These are phyloP conservation scores for Malurus elegans DNA, from an alignment of 2,113 vertebrate species.

Conservation along the genomic window DNA sequence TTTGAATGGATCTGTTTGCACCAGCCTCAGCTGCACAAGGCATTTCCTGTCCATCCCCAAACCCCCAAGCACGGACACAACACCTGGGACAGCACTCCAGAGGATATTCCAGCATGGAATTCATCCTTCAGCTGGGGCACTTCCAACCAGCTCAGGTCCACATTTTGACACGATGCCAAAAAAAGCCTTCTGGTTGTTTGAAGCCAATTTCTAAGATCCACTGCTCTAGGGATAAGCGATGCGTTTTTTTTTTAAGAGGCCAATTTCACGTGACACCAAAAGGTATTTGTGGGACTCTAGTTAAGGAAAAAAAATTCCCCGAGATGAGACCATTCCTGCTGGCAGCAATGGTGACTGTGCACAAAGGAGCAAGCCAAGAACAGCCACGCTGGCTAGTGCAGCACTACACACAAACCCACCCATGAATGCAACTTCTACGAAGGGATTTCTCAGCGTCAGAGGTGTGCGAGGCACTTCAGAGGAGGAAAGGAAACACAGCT, in stretches of 20 bases:
- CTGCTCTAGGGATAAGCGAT: neutral
- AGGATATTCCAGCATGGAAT: rapidly evolving
- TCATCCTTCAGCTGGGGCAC: neutral
- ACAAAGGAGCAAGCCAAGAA: conserved; percentile 55
- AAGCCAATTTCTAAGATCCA: neutral
- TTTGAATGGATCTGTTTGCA: neutral
- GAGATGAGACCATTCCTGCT: conserved; percentile 46
- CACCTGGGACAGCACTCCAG: neutral
- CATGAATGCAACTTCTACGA: conserved; percentile 24
- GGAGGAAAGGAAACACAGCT: conserved; percentile 51
- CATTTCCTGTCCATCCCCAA: neutral
- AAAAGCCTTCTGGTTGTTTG: neutral
- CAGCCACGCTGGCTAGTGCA: conserved; percentile 52
- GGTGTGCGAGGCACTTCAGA: conserved; percentile 72
- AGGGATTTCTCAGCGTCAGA: conserved; percentile 43
- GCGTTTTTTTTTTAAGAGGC: neutral
- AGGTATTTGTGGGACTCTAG: conserved; percentile 42
- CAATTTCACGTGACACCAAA: neutral
- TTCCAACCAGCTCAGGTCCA: neutral
- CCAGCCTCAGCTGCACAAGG: neutral
- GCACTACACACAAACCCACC: conserved; percentile 40
- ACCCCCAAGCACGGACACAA: neutral
- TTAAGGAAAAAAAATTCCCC: conserved; percentile 47
- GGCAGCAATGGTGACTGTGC: conserved; percentile 38
- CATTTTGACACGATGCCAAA: neutral